phyloP scores from a whole-genome alignment of 2,888 invertebrate species.

The Lepidochitona cinerea region DNA sequence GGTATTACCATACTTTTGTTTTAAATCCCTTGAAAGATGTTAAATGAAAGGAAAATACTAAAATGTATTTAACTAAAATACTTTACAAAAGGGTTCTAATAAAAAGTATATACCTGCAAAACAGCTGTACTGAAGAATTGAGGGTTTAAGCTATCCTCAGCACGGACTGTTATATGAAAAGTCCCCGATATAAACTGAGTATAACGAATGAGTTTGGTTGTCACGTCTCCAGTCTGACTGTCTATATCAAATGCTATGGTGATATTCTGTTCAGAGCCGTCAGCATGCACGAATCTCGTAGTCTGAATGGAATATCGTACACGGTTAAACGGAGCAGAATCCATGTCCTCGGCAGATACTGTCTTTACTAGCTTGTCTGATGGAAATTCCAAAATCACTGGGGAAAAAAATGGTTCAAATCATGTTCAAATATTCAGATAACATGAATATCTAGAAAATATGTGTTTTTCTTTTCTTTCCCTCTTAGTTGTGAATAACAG shows the following conservation, averaged over 20 bases:
- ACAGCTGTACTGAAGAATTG: background rate
- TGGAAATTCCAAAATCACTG: background rate
- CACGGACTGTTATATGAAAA: conserved; percentile 43
- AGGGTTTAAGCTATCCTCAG: conserved; percentile 38
- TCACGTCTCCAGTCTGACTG: background rate
- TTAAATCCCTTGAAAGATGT: no score
- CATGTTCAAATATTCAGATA: no score
- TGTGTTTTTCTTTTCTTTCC: no score
- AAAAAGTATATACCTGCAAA: background rate
- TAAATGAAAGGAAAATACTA: no score
- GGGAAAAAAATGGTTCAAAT: background rate
- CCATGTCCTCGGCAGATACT: conserved; percentile 30
- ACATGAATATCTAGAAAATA: no score
- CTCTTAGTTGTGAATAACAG: no score
- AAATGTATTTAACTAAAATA: no score
- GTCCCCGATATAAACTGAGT: conserved; percentile 26
- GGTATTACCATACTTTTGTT: no score
- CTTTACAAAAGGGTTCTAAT: no score
- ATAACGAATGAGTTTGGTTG: background rate
- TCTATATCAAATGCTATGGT: background rate
- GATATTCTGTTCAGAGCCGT: background rate
- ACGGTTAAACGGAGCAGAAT: conserved; percentile 30
- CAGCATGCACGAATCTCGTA: background rate
- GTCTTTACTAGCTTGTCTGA: background rate
- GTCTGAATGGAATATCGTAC: conserved; percentile 39